These are phyloP conservation scores for Pheosia gnoma DNA, from an alignment of 2,888 invertebrate species.

Conservation along the genomic window DNA sequence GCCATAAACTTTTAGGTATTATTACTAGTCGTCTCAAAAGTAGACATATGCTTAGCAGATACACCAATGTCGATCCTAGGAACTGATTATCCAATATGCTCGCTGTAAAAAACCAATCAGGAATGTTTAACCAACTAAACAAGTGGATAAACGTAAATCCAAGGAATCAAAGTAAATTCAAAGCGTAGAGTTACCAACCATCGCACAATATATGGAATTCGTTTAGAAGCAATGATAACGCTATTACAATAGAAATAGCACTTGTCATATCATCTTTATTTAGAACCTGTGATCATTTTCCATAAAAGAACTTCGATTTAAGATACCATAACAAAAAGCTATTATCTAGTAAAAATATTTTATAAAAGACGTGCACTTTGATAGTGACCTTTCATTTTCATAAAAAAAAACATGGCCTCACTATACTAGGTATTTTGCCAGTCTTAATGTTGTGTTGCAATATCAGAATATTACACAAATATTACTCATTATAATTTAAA, in stretches of 20 bases:
- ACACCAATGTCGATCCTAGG: conserved; percentile 53
- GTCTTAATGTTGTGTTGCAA: no score
- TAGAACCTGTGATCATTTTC: no score
- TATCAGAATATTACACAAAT: no score
- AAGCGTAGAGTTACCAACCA: conserved; percentile 36
- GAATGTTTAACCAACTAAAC: no score
- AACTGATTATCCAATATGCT: conserved; percentile 40
- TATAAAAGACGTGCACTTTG: no score
- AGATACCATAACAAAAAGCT: no score
- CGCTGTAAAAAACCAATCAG: conserved; percentile 37
- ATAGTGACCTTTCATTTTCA: no score
- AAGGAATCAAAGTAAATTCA: neutral
- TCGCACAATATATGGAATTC: conserved; percentile 43
- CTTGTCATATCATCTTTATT: conserved; percentile 44
- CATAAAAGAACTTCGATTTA: no score
- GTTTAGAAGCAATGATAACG: conserved; percentile 49
- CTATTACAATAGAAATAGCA: conserved; percentile 41
- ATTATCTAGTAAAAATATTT: no score
- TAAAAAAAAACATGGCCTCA: no score
- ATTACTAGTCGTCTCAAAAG: conserved; percentile 43
- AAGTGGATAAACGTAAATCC: neutral
- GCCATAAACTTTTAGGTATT: conserved; percentile 33
- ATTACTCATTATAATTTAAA: no score
- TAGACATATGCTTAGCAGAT: conserved; percentile 47
- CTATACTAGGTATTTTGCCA: no score